Percentiles rank a stretch among this genome's conserved stretches.
phyloP scores from a whole-genome alignment of 1,140 invertebrate genomes.

The Dendroctonus valens region DNA sequence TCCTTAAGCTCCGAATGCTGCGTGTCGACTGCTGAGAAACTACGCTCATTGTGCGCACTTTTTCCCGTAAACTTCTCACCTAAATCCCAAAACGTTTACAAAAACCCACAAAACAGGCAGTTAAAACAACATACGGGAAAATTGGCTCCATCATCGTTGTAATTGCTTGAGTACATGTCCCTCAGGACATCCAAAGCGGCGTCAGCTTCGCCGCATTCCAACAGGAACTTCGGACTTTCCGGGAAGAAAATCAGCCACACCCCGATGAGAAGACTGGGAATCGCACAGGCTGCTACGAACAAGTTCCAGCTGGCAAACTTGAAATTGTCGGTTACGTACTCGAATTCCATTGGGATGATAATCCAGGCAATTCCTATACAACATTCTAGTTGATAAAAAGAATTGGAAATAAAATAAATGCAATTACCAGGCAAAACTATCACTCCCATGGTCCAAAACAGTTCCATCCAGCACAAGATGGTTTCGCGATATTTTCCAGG shows the following conservation, averaged over 20 bases:
- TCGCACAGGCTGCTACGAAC: slow-evolving; percentile 67
- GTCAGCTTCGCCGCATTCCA: slow-evolving; percentile 72
- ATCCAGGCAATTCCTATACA: slow-evolving; percentile 70
- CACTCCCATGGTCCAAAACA: slow-evolving; percentile 75
- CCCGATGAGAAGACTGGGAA: slow-evolving; percentile 63
- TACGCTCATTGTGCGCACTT: slow-evolving; percentile 62
- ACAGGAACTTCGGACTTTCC: slow-evolving; percentile 82
- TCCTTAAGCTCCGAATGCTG: slow-evolving; percentile 58
- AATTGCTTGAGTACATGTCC: slow-evolving; percentile 69
- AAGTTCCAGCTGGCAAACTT: slow-evolving; percentile 74
- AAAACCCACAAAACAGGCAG: slow-evolving; percentile 12
- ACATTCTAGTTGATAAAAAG: neutral
- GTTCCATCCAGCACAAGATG: slow-evolving; percentile 76
- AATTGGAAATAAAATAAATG: neutral
- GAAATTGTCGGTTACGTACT: slow-evolving; percentile 57
- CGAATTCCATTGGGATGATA: slow-evolving; percentile 66
- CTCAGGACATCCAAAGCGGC: slow-evolving; percentile 68
- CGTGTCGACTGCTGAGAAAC: slow-evolving; percentile 58
- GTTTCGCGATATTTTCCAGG: slow-evolving; percentile 71
- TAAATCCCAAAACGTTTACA: slow-evolving; percentile 41
- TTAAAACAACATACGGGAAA: slow-evolving; percentile 61
- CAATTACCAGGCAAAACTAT: slow-evolving; percentile 64
- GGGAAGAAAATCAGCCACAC: slow-evolving; percentile 74
- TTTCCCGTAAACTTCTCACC: slow-evolving; percentile 67
- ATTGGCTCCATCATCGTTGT: slow-evolving; percentile 61